Conservation (phyloP, 92 coral and sea anemone species). For the Zoanthus sansibaricus region DNA sequence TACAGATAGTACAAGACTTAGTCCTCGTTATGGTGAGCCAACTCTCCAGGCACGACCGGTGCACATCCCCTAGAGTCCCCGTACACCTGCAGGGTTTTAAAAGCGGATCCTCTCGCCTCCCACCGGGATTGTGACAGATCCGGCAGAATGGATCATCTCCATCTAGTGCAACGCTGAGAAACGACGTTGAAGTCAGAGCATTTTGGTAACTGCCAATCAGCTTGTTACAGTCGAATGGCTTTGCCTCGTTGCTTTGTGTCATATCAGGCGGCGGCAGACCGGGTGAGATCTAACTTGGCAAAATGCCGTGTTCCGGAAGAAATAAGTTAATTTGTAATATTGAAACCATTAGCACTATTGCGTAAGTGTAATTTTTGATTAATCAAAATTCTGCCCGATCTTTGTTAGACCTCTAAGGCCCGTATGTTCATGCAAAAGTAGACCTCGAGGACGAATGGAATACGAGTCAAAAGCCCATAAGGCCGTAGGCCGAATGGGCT, state of each 20-base stretch:
- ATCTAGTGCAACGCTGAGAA: constrained; percentile 11
- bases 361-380: background rate
- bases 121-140: constrained; percentile 58
- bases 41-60: constrained; percentile 56
- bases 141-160: constrained; percentile 51
- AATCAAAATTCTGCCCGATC: background rate
- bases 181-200: background rate
- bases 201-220: background rate
- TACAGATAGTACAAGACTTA: constrained; percentile 62
- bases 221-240: constrained; percentile 22
- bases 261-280: background rate
- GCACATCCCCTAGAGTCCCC: constrained; percentile 73
- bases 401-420: background rate
- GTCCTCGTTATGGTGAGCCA: constrained; percentile 55
- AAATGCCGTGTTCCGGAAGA: background rate
- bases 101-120: constrained; percentile 46
- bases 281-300: background rate
- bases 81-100: constrained; percentile 65
- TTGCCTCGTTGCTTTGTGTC: background rate
- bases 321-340: background rate
- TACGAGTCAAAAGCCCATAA: no score
- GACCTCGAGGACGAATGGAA: no score
- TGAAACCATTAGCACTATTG: constrained; percentile 13
- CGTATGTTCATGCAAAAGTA: no score
- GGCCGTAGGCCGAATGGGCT: no score